These are phyloP conservation scores for Grallaria varia DNA, from an alignment of 2,113 vertebrate species.

Conservation along the genomic window DNA sequence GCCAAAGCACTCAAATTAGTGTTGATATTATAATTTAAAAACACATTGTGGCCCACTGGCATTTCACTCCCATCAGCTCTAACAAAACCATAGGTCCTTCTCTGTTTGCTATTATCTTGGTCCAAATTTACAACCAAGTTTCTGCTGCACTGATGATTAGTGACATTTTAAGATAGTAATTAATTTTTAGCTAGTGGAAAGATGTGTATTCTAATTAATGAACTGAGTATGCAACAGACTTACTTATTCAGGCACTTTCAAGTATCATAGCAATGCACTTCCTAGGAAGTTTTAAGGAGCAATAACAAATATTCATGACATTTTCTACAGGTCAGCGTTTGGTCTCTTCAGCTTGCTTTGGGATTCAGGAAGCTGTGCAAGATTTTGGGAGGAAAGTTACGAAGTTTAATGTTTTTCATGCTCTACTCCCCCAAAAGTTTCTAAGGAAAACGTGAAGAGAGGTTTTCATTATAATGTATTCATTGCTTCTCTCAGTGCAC, in stretches of 20 bases:
- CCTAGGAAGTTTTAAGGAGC: constrained; percentile 17
- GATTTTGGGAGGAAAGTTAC: neutral
- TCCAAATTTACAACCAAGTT: constrained; percentile 57
- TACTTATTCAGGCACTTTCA: constrained; percentile 24
- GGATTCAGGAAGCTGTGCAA: neutral
- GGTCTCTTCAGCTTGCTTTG: neutral
- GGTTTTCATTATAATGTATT: neutral
- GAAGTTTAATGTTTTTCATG: neutral
- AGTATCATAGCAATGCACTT: neutral
- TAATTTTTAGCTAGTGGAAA: constrained; percentile 67
- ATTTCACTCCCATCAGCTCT: constrained; percentile 33
- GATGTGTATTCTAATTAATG: constrained; percentile 67
- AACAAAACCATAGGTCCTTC: neutral
- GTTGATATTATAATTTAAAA: constrained; percentile 43
- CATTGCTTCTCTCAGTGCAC: neutral
- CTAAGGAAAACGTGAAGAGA: neutral
- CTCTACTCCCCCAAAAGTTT: constrained; percentile 12
- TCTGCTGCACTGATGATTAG: constrained; percentile 62
- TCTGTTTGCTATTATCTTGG: constrained; percentile 50
- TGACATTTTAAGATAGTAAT: constrained; percentile 72
- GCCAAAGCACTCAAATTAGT: constrained; percentile 27
- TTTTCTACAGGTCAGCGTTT: neutral
- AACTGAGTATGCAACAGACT: constrained; percentile 31
- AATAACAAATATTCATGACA: neutral
- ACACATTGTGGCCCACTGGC: constrained; percentile 32